Base-by-base conservation (phyloP, 2,888 invertebrate species). In the Aplocera efformata region DNA sequence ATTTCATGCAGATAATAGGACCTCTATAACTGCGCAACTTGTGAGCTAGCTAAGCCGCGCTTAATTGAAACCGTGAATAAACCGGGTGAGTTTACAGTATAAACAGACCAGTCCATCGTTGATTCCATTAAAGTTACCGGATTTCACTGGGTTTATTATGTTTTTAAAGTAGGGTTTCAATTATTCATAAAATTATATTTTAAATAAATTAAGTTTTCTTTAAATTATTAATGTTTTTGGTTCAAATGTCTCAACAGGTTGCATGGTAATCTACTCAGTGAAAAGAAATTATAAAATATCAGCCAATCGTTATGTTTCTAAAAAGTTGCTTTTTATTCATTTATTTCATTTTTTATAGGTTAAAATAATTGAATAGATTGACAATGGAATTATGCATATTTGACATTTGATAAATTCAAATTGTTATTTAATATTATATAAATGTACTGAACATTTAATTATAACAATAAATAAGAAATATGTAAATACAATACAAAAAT, bases 1-100 rank as follows among this genome's bases (percentile, higher is more conserved):
- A 85, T 84, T 83, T 84, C 77, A 82, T 78, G 76, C 74, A 79
- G 76, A 82, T 81, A 81, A 80, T 77, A 75, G 74, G 66, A 64
- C 75, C 76, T 73, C 73, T 76, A 72, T 77, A 76, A 77, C 74
- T 73, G 69, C 65, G 69, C 71, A 77, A 79, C 72, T 79, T 77
- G 72, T 65, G 67, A 75, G 66, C 71, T 67, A 62, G 67, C 69
- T 73, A 67, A 72, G 72, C 72, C 69, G 69, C 68, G 75, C 72
- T 80, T 82, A 80, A 83, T 85, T 81, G 77, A 80, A 82, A 74
- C 64, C 61, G 63, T 67, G 67, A 72, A 78, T 79, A 72, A 71
- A 69, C 67, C 63, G 52, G 53, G 39, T 52, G 56, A 63, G 66
- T 67, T 67, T 53, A 66, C 56, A 62, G 58, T 63, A 63, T 65